Conservation (phyloP, 2,888 invertebrate genomes). For the Meteorus cinctellus region DNA sequence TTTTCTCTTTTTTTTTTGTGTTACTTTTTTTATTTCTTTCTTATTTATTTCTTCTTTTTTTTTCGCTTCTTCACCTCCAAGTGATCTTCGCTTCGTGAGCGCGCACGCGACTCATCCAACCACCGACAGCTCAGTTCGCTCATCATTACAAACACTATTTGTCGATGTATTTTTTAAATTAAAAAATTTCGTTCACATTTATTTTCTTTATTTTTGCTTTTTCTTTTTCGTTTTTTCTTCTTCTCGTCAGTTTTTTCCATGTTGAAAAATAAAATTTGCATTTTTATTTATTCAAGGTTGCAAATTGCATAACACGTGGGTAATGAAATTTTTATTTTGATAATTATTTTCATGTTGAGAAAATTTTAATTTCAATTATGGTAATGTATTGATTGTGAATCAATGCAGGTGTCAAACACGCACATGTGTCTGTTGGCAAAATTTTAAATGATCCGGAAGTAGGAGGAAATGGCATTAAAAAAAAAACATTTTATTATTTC, state of each 20-base stretch:
- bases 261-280: too few species aligned
- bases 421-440: constrained; percentile 5
- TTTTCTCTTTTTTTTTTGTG: neutral
- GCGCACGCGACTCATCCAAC: neutral
- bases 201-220: neutral
- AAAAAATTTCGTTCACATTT: neutral
- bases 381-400: constrained; percentile 6
- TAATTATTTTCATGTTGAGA: too few species aligned
- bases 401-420: constrained; percentile 1
- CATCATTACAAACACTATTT: constrained; percentile 5
- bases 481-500: neutral
- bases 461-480: constrained; percentile 21
- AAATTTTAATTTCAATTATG: constrained; percentile 3
- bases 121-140: neutral
- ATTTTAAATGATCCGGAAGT: constrained; percentile 10
- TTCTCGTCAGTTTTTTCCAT: too few species aligned
- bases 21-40: constrained; percentile 16
- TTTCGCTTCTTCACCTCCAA: constrained; percentile 18
- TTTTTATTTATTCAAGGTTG: too few species aligned
- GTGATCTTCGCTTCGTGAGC: neutral
- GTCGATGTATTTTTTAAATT: neutral
- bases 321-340: too few species aligned
- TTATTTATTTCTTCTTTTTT: neutral
- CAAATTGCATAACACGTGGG: too few species aligned
- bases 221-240: neutral